phyloP scores from a whole-genome alignment of 37 sponge, comb jelly and placozoan genomes.

The Ephydatia muelleri region DNA sequence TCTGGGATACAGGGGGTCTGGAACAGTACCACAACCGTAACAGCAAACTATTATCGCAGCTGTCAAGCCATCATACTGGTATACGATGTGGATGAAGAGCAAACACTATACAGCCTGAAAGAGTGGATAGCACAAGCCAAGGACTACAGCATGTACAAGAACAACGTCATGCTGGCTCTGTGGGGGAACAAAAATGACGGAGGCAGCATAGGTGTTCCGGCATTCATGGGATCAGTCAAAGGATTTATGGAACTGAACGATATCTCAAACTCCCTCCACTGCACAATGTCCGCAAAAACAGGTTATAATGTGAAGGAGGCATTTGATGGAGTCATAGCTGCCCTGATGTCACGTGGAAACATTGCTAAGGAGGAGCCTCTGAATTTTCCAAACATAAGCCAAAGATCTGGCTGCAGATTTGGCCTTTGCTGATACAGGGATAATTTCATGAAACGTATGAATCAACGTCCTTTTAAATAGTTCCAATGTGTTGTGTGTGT shows the following conservation, averaged over 20 bases:
- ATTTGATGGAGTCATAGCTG: not conserved
- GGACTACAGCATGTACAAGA: not conserved
- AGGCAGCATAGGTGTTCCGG: not conserved
- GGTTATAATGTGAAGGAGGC: slow-evolving; percentile 1
- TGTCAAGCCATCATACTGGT: slow-evolving; percentile 24
- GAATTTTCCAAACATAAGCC: not conserved
- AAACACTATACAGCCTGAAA: not conserved
- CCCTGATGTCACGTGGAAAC: not conserved
- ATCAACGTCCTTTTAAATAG: too few species aligned
- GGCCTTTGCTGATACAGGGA: not conserved
- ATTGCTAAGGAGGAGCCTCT: not conserved
- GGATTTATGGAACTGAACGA: slow-evolving; percentile 7
- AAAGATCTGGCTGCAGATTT: not conserved
- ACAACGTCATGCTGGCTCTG: slow-evolving; percentile 4
- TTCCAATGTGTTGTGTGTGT: not conserved
- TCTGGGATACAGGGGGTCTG: slow-evolving; percentile 28
- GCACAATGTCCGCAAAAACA: slow-evolving; percentile 4
- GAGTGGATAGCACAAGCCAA: slow-evolving; percentile 16
- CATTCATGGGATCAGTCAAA: not conserved
- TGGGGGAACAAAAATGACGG: slow-evolving; percentile 22
- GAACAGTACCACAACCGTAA: slow-evolving; percentile 12
- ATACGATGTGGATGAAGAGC: slow-evolving; percentile 3
- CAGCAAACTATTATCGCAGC: slow-evolving; percentile 7
- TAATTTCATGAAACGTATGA: not conserved
- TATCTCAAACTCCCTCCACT: slow-evolving; percentile 11